phyloP scores from a whole-genome alignment of 2,888 invertebrate genomes.

The Tuberolachnus salignus region DNA sequence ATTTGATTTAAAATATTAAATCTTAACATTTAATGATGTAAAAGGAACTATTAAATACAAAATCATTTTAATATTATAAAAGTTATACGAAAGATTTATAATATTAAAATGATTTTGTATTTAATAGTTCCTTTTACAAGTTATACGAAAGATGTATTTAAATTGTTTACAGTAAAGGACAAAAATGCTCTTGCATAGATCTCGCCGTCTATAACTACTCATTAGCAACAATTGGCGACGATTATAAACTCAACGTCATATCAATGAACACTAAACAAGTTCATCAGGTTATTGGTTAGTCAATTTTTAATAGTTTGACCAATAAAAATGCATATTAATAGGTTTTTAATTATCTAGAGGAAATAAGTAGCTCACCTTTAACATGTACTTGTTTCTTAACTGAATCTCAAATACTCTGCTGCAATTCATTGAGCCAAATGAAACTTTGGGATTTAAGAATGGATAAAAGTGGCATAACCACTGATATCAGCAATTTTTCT shows the following conservation, averaged over 20 bases:
- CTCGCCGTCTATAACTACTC: conserved; percentile 40
- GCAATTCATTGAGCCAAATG: conserved; percentile 86
- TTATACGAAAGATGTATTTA: not conserved
- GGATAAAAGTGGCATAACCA: conserved; percentile 6
- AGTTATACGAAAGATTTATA: not conserved
- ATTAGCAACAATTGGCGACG: conserved; percentile 50
- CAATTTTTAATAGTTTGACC: not conserved
- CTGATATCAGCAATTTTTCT: conserved; percentile 38
- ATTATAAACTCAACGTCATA: conserved; percentile 41
- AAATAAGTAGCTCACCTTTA: conserved; percentile 67
- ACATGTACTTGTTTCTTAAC: conserved; percentile 75
- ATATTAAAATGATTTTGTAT: too few species aligned
- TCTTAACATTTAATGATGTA: too few species aligned
- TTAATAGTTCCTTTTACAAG: too few species aligned
- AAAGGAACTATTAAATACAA: too few species aligned
- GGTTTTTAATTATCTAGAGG: conserved; percentile 34
- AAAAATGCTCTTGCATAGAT: conserved; percentile 36
- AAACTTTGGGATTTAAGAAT: conserved; percentile 77
- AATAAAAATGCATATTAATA: not conserved
- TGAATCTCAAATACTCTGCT: conserved; percentile 77
- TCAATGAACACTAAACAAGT: conserved; percentile 48
- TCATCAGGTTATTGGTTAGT: conserved; percentile 36
- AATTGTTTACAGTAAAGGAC: conserved; percentile 32
- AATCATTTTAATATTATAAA: too few species aligned
- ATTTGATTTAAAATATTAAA: too few species aligned